Evolutionary conservation across 2,113 vertebrate species (phyloP).

Genomic region (Oreamnos americanus): DNA sequence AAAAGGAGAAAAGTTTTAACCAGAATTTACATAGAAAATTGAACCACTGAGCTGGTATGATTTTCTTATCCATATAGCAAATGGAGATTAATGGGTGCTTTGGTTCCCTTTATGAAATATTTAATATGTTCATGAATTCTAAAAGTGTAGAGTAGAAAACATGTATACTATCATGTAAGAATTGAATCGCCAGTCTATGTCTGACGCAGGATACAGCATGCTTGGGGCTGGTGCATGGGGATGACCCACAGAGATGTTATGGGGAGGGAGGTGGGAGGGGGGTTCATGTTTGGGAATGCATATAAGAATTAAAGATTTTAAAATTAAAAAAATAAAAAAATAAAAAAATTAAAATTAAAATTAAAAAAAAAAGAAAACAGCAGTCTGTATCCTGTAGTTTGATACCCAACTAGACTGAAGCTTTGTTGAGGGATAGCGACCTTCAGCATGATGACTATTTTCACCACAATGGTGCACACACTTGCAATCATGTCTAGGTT

Average conservation of each 20-base stretch:
- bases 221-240: too few species aligned
- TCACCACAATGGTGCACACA: background rate
- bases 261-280: too few species aligned
- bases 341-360: too few species aligned
- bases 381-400: background rate
- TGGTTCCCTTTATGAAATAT: background rate
- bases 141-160: background rate
- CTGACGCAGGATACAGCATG: too few species aligned
- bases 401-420: background rate
- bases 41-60: background rate
- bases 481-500: background rate
- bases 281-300: too few species aligned
- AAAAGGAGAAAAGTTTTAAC: slow-evolving; percentile 9
- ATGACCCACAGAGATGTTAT: too few species aligned
- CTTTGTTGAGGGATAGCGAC: background rate
- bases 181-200: too few species aligned
- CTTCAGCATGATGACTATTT: background rate
- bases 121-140: background rate
- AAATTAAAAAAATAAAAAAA: too few species aligned
- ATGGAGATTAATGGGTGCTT: background rate
- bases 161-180: too few species aligned
- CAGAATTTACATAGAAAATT: slow-evolving; percentile 58
- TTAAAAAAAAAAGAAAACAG: too few species aligned
- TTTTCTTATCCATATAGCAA: background rate
- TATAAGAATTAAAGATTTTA: too few species aligned